phyloP scores from a whole-genome alignment of 2,113 vertebrate species.

The Dinomys branickii region DNA sequence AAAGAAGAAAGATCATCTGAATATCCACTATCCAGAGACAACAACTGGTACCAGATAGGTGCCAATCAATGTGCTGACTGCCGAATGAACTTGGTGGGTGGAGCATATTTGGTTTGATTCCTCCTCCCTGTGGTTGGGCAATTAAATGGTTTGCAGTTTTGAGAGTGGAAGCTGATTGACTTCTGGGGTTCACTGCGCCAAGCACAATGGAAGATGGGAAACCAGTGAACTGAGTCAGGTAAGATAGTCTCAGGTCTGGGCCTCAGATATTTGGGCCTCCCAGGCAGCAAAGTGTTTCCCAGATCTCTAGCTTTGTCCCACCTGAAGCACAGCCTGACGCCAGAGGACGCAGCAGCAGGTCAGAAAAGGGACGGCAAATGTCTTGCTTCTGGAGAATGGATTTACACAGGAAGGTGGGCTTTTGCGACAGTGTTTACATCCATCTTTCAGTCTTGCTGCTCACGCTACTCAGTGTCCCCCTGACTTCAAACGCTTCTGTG shows the following conservation, averaged over 20 bases:
- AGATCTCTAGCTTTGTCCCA: neutral
- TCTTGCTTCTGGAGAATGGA: neutral
- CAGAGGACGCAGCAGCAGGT: neutral
- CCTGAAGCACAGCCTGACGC: rapidly evolving
- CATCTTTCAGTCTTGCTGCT: slow-evolving; percentile 48
- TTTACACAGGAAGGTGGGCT: slow-evolving; percentile 5
- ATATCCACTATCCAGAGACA: neutral
- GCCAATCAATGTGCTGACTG: neutral
- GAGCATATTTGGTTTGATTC: neutral
- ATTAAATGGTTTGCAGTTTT: neutral
- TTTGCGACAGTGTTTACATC: neutral
- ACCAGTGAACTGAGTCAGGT: neutral
- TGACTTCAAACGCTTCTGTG: slow-evolving; percentile 21
- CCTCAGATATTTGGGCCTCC: neutral
- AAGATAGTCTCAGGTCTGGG: neutral
- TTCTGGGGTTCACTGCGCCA: neutral
- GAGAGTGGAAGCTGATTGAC: neutral
- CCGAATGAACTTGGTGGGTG: neutral
- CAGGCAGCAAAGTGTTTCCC: neutral
- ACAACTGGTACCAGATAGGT: neutral
- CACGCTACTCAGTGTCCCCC: neutral
- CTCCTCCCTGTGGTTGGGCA: neutral
- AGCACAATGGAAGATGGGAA: neutral
- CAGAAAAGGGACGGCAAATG: neutral
- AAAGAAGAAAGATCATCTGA: neutral